These are phyloP conservation scores for Drosophila helvetica DNA, from an alignment of 2,888 invertebrate species.

Conservation along the genomic window DNA sequence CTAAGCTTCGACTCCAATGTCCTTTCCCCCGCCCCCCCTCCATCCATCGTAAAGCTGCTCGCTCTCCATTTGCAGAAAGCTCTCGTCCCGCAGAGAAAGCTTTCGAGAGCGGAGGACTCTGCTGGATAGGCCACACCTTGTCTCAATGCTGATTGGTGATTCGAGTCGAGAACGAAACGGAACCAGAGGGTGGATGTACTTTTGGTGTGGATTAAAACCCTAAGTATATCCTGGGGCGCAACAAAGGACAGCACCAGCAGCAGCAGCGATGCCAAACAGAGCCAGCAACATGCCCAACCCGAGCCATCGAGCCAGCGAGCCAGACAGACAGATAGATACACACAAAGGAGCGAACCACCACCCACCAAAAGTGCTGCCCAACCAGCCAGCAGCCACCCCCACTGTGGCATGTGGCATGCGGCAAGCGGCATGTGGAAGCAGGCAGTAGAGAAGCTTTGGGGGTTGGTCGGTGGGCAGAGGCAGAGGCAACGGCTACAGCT, in stretches of 20 bases:
- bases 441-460: slow-evolving; percentile 25
- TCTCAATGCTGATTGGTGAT: slow-evolving; percentile 82
- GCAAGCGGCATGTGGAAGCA: not conserved
- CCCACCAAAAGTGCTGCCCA: slow-evolving; percentile 31
- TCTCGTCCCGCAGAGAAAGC: slow-evolving; percentile 7
- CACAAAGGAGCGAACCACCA: slow-evolving; percentile 33
- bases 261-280: slow-evolving; percentile 46
- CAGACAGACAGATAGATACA: slow-evolving; percentile 53
- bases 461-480: slow-evolving; percentile 46
- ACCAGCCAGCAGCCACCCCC: slow-evolving; percentile 54
- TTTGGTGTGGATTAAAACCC: slow-evolving; percentile 75
- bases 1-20: not conserved
- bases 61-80: slow-evolving; percentile 30
- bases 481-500: slow-evolving; percentile 23
- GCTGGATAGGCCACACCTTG: slow-evolving; percentile 79
- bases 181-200: slow-evolving; percentile 77
- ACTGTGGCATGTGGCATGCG: slow-evolving; percentile 30
- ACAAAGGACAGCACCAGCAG: slow-evolving; percentile 34
- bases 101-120: slow-evolving; percentile 2
- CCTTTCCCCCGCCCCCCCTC: not conserved
- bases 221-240: slow-evolving; percentile 69
- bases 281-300: slow-evolving; percentile 52
- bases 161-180: slow-evolving; percentile 55
- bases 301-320: slow-evolving; percentile 25
- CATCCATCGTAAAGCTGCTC: not conserved